phyloP scores from a whole-genome alignment of 2,113 vertebrate genomes.

The Ochotona curzoniae region DNA sequence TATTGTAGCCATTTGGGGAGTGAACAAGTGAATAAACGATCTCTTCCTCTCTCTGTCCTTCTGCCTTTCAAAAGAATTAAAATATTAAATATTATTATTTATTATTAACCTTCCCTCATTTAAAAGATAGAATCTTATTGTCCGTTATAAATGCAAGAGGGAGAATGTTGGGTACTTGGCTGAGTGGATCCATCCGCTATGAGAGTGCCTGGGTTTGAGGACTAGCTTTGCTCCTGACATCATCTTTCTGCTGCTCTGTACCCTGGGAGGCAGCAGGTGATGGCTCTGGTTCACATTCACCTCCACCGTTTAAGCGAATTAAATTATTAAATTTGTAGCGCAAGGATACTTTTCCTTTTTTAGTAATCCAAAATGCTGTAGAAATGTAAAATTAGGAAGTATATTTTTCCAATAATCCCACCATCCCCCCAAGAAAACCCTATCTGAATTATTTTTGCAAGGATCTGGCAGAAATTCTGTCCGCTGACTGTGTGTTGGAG shows the following conservation, averaged over 20 bases:
- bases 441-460: neutral
- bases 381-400: slow-evolving; percentile 27
- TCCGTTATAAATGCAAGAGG: neutral
- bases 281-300: too few species aligned
- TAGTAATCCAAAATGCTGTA: slow-evolving; percentile 27
- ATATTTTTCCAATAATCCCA: neutral
- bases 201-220: too few species aligned
- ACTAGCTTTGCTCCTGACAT: too few species aligned
- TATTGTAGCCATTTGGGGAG: too few species aligned
- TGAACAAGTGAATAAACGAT: too few species aligned
- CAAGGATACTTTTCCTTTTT: neutral
- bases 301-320: too few species aligned
- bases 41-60: too few species aligned
- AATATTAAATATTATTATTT: neutral
- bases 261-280: too few species aligned
- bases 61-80: too few species aligned
- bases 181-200: too few species aligned
- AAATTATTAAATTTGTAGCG: too few species aligned
- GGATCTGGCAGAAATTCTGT: slow-evolving; percentile 8
- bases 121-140: neutral
- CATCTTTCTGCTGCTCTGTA: too few species aligned
- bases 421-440: neutral
- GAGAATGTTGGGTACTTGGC: neutral
- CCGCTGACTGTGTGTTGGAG: neutral
- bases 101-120: neutral